Evolutionary conservation across 2,888 invertebrate genomes (phyloP).

Genomic region (Diadegma fenestrale): DNA sequence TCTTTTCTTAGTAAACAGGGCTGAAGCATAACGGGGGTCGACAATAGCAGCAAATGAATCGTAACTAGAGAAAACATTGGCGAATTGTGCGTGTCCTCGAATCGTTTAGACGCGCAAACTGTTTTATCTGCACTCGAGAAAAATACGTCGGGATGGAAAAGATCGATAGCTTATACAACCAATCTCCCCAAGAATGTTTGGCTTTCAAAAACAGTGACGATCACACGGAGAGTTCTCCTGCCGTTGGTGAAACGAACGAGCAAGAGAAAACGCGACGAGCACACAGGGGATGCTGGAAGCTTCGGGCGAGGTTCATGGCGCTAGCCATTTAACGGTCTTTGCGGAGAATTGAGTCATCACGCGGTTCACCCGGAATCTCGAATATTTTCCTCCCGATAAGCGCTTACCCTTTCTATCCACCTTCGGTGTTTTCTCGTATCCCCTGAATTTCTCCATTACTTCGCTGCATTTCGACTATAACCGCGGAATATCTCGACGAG

Average conservation of each 20-base stretch:
- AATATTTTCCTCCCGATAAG: conserved; percentile 86
- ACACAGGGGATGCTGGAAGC: conserved; percentile 65
- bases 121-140: conserved; percentile 30
- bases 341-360: conserved; percentile 84
- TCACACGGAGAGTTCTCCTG: conserved; percentile 65
- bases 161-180: conserved; percentile 43
- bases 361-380: conserved; percentile 84
- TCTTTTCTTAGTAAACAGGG: conserved; percentile 39
- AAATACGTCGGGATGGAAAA: not conserved
- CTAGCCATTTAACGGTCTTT: conserved; percentile 84
- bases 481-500: conserved; percentile 34
- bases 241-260: conserved; percentile 39
- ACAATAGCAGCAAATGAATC: conserved; percentile 44
- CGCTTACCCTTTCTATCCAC: conserved; percentile 83
- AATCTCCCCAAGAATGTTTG: conserved; percentile 81
- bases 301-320: conserved; percentile 79
- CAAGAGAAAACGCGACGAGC: conserved; percentile 63
- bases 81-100: conserved; percentile 52
- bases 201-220: conserved; percentile 83
- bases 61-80: conserved; percentile 22
- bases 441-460: conserved; percentile 82
- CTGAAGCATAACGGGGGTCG: not conserved
- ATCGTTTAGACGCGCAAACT: conserved; percentile 31
- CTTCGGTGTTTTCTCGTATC: conserved; percentile 85
- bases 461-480: conserved; percentile 3